Base-by-base conservation (phyloP, 2,888 invertebrate species). In the Stratiomys singularior region DNA sequence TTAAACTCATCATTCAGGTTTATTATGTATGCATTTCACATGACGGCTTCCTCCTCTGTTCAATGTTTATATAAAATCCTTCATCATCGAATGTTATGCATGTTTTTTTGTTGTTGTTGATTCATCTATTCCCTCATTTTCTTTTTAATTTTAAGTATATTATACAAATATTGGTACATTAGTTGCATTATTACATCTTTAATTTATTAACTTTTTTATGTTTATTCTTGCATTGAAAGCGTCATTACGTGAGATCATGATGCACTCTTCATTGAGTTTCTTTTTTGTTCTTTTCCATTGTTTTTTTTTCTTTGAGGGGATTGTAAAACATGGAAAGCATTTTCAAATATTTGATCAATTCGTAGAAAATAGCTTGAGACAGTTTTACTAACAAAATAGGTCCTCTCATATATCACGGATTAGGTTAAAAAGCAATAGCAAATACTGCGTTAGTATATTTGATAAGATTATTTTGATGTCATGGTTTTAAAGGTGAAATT, bases 121-220 rank as follows among this genome's bases (percentile, higher is more conserved):
- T 52, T 52, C 37, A 37, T 66, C 18, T 30, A 5, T 37, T n/a
- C n/a, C 52, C 4, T 52, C 18, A 52, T 21, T 28, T 37, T 37
- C 15, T 66, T 7, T 37, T 18, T 66, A 30, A 13, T 13, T 30
- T 66, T 66, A 66, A n/a, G 37, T 66, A 37, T 66, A 66, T 37
- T 9, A 13, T 66, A 30, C n/a, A 64, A 64, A 66, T 66, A 37
- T 66, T 37, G 66, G 66, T 66, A 66, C 66, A 66, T 37, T 30
- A 37, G 66, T 66, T 66, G 66, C 66, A 66, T 66, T 66, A 9
- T 37, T 66, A n/a, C 7, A 66, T 21, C 23, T 60, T 60, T 52
- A 3, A 18, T 25, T 60, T 25, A 60, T 60, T 7, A 4, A 4
- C 5, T 64, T 64, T 18, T 64, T 64, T 64, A 28, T 64, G 1